These are phyloP conservation scores for Kuschelorhynchus macadamiae DNA, from an alignment of 2,888 invertebrate species.

Conservation along the genomic window DNA sequence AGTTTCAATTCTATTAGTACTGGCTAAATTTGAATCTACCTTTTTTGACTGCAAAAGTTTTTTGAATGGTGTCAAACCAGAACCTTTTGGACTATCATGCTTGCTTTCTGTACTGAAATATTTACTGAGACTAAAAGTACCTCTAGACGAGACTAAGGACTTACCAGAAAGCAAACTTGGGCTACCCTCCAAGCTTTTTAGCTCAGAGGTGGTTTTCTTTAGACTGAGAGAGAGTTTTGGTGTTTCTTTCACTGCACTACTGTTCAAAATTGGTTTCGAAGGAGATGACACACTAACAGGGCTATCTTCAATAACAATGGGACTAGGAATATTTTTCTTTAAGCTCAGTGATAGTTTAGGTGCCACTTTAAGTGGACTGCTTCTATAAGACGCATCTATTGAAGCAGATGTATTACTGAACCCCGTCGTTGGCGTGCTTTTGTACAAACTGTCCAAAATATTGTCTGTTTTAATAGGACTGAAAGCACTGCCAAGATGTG, in stretches of 20 bases:
- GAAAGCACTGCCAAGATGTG: background rate
- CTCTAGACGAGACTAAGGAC: background rate
- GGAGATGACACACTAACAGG: too few relatives aligned
- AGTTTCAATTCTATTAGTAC: background rate
- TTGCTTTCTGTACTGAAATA: conserved; percentile 12
- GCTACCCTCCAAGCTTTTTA: background rate
- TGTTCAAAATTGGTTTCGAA: background rate
- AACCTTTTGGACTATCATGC: background rate
- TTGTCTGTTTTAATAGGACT: conserved; percentile 9
- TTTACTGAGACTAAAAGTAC: conserved; percentile 17
- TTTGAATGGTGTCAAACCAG: conserved; percentile 10
- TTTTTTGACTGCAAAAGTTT: conserved; percentile 14
- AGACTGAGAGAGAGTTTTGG: background rate
- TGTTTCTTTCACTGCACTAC: background rate
- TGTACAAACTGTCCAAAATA: conserved; percentile 32
- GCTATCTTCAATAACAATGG: too few relatives aligned
- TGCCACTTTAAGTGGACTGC: background rate
- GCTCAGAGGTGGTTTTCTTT: background rate
- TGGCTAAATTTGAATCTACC: background rate
- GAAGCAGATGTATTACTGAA: too few relatives aligned
- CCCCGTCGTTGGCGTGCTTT: conserved; percentile 19
- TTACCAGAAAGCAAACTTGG: conserved; percentile 24
- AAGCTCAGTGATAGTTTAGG: background rate
- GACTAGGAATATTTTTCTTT: background rate
- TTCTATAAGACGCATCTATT: background rate